Percentiles rank a stretch among this genome's conserved stretches.
phyloP scores from a whole-genome alignment of 2,113 vertebrate genomes.

The Lanius ludovicianus region DNA sequence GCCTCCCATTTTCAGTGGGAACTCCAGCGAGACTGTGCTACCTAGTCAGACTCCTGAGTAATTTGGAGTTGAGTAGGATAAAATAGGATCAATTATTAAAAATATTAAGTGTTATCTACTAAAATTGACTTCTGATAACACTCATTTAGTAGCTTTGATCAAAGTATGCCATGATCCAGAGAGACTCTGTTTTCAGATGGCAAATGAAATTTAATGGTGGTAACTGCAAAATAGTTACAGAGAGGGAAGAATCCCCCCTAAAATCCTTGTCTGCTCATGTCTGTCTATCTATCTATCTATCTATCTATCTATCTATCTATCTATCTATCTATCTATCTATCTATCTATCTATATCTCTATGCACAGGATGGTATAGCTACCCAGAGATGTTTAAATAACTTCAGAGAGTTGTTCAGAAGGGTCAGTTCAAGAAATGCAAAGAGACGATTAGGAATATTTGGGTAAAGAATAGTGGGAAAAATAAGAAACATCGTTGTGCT shows the following conservation, averaged over 20 bases:
- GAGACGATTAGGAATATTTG: neutral
- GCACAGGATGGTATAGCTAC: neutral
- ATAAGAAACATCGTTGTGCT: neutral
- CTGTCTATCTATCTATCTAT: neutral
- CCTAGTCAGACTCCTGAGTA: neutral
- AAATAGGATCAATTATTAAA: neutral
- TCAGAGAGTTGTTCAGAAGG: neutral
- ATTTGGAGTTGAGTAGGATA: neutral
- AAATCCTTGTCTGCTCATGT: neutral
- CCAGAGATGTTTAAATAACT: neutral
- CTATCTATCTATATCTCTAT: neutral
- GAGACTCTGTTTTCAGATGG: neutral
- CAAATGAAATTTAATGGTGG: neutral
- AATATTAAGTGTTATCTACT: neutral
- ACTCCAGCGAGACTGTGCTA: neutral
- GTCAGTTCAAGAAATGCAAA: neutral
- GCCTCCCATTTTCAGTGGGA: neutral
- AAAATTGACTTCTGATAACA: neutral
- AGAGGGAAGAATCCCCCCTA: neutral
- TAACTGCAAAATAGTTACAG: neutral
- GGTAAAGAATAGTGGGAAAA: neutral
- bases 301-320: neutral
- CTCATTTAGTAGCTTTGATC: neutral
- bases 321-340: neutral
- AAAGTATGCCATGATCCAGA: neutral